Percentiles rank a stretch among this genome's conserved stretches.
phyloP scores from a whole-genome alignment of 2,113 vertebrate genomes.

The Hippocampus zosterae region DNA sequence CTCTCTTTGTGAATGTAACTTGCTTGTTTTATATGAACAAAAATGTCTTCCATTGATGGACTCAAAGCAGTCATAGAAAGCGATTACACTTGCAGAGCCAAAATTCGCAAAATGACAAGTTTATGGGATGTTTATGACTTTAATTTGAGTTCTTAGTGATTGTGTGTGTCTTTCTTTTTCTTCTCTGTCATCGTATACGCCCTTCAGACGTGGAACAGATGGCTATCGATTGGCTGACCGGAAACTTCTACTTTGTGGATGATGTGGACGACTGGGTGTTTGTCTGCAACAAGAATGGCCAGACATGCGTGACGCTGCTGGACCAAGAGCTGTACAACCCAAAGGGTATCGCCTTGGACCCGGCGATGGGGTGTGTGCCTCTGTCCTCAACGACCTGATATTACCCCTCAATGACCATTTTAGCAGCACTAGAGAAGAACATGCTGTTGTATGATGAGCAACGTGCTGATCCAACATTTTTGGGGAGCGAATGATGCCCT shows the following conservation, averaged over 20 bases:
- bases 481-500: not conserved
- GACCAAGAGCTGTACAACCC: slow-evolving; percentile 97
- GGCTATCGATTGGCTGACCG: slow-evolving; percentile 97
- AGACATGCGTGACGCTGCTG: slow-evolving; percentile 90
- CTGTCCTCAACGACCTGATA: slow-evolving; percentile 3
- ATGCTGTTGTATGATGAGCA: slow-evolving; percentile 33
- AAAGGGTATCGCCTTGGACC: slow-evolving; percentile 93
- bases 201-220: slow-evolving; percentile 93
- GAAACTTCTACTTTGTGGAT: slow-evolving; percentile 99
- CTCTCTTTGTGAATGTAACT: not conserved
- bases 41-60: not conserved
- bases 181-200: slow-evolving; percentile 25
- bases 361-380: slow-evolving; percentile 88
- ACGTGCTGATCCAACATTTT: slow-evolving; percentile 46
- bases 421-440: slow-evolving; percentile 20
- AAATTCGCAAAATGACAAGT: not conserved
- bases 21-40: not conserved
- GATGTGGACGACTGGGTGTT: slow-evolving; percentile 96
- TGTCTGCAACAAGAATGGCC: slow-evolving; percentile 89
- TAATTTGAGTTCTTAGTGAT: slow-evolving; percentile 4
- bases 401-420: slow-evolving; percentile 10
- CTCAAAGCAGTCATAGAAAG: not conserved
- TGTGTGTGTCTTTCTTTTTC: slow-evolving; percentile 25
- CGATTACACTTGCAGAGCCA: slow-evolving; percentile 1
- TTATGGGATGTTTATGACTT: not conserved